These are phyloP conservation scores for Asteroscopus sphinx DNA, from an alignment of 2,888 invertebrate species.

Conservation along the genomic window DNA sequence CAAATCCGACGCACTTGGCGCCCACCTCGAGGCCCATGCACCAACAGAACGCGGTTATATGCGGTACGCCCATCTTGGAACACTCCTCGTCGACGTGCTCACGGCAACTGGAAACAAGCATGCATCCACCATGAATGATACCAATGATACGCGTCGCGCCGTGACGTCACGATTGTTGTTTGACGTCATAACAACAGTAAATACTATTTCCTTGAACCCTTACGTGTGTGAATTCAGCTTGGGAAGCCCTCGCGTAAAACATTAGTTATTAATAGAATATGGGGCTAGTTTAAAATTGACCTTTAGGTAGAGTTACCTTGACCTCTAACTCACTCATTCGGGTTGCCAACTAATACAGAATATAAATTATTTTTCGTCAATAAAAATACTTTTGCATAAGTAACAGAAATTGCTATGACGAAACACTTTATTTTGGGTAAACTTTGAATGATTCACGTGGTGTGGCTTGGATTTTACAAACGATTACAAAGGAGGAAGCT, in stretches of 20 bases:
- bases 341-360: too few relatives aligned
- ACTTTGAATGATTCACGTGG: not conserved
- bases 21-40: conserved; percentile 82
- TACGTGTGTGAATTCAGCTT: not conserved
- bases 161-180: conserved; percentile 36
- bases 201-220: conserved; percentile 16
- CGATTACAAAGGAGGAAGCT: too few relatives aligned
- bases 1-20: conserved; percentile 70
- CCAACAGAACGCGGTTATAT: conserved; percentile 82
- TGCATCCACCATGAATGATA: conserved; percentile 15
- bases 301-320: too few relatives aligned
- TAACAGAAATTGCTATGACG: not conserved
- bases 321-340: too few relatives aligned
- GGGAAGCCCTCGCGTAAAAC: conserved; percentile 41
- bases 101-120: conserved; percentile 63
- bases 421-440: conserved; percentile 3
- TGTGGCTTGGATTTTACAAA: too few relatives aligned
- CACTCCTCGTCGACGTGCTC: conserved; percentile 31
- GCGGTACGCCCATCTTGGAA: conserved; percentile 76
- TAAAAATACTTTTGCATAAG: not conserved
- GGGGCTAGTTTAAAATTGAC: too few relatives aligned
- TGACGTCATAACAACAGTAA: conserved; percentile 37
- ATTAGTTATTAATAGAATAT: not conserved
- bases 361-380: not conserved
- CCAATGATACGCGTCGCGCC: conserved; percentile 8